phyloP scores from a whole-genome alignment of 2,888 invertebrate species.

The Yponomeuta evonymella region DNA sequence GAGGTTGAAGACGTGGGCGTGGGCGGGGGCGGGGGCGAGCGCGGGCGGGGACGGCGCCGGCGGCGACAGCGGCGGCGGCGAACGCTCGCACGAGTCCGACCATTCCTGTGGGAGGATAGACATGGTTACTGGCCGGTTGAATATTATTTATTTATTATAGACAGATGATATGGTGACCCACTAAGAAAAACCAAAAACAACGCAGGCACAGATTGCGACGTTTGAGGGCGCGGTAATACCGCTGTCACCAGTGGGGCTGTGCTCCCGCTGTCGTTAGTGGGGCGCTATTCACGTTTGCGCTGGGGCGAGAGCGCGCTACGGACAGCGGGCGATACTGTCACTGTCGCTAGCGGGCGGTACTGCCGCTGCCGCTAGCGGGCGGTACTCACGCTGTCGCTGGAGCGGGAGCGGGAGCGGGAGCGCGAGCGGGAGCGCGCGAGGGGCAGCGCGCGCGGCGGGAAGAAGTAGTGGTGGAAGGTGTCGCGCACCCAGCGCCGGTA shows the following conservation, averaged over 20 bases:
- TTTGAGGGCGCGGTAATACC: too few species aligned
- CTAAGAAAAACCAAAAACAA: too few species aligned
- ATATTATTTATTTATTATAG: too few species aligned
- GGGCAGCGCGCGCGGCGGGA: constrained; percentile 37
- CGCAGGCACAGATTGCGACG: too few species aligned
- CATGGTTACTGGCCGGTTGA: neutral
- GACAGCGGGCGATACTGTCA: too few species aligned
- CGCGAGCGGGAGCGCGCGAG: constrained; percentile 16
- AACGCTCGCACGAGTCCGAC: constrained; percentile 5
- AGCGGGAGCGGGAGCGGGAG: neutral
- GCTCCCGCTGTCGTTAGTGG: too few species aligned
- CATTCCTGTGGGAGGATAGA: constrained; percentile 9
- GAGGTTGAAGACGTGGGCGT: constrained; percentile 26
- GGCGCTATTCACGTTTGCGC: too few species aligned
- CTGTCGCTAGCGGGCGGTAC: too few species aligned
- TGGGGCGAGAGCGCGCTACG: too few species aligned
- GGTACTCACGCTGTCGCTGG: neutral
- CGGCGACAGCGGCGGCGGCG: constrained; percentile 4
- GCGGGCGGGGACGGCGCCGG: constrained; percentile 10
- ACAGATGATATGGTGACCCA: too few species aligned
- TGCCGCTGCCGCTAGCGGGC: neutral
- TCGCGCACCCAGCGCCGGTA: constrained; percentile 72
- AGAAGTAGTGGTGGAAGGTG: constrained; percentile 65
- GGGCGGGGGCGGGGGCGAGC: constrained; percentile 13
- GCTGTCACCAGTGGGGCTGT: too few species aligned